A percentile compares a stretch with the other conserved stretches of the same genome.
These are phyloP conservation scores for Buathra laborator DNA, from an alignment of 2,888 invertebrate species.

Conservation along the genomic window DNA sequence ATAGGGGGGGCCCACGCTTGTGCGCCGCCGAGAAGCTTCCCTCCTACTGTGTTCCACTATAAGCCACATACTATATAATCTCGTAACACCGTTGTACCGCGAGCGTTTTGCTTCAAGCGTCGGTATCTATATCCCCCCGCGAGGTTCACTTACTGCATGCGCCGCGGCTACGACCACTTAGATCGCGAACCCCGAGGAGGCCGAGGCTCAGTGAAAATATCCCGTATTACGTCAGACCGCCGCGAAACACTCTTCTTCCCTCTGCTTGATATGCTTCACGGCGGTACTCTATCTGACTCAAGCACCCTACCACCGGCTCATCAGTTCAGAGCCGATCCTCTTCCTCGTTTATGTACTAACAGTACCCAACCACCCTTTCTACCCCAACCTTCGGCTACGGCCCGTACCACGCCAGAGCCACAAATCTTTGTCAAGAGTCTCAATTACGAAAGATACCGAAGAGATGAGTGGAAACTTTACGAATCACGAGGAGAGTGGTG, in stretches of 20 bases:
- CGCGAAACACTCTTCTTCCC: constrained; percentile 24
- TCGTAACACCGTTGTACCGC: constrained; percentile 39
- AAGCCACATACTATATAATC: constrained; percentile 24
- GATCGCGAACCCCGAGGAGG: constrained; percentile 17
- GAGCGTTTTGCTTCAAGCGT: not conserved
- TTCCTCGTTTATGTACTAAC: constrained; percentile 1
- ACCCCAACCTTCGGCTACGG: not conserved
- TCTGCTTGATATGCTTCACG: constrained; percentile 3
- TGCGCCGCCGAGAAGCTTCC: constrained; percentile 41
- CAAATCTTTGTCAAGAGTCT: constrained; percentile 31
- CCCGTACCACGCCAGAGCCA: not conserved
- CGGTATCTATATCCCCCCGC: constrained; percentile 45
- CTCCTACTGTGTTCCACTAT: constrained; percentile 12
- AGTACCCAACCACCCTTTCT: not conserved
- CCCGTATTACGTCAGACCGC: constrained; percentile 60
- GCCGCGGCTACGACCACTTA: constrained; percentile 3
- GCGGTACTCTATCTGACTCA: not conserved
- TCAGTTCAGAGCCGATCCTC: constrained; percentile 4
- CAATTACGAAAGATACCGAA: constrained; percentile 52
- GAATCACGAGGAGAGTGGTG: constrained; percentile 28
- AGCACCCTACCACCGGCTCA: not conserved
- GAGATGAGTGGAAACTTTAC: constrained; percentile 44
- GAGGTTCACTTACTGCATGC: constrained; percentile 29
- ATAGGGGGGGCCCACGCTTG: constrained; percentile 55
- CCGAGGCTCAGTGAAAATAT: constrained; percentile 59